Base-by-base conservation (phyloP, 2,888 invertebrate species). In the Hanleya hanleyi region DNA sequence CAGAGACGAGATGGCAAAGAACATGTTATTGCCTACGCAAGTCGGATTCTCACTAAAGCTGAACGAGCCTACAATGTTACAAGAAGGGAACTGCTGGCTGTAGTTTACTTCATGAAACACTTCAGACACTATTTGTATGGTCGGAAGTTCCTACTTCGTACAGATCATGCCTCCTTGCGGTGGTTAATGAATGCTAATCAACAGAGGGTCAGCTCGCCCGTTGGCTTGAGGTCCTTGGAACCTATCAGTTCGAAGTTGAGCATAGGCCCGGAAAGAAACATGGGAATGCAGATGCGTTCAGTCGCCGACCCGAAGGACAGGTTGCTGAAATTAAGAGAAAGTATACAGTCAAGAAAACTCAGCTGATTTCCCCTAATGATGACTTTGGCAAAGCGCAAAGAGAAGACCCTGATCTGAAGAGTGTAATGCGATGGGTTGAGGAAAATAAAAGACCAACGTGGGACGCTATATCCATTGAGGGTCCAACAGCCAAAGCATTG, bases 81-180 rank as follows among this genome's bases (percentile, higher is more conserved):
- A 9, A 64, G 68, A 9, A 67, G 66, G 37, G 80, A 81, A 49
- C 64, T 77, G 26, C 50, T 78, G n/a, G 79, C 80, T 18, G 75
- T 78, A 4, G 69, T 80, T 1, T 65, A 57, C 18, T 78, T 78
- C 67, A 64, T 83, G 5, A 76, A 75, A 38, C 71, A 81, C n/a
- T 83, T 78, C 65, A 64, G 75, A 33, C 79, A 74, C 38, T 84
- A 79, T 65, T 71, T 84, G 26, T 76, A 70, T 38, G 79, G 78
- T 9, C 38, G 69, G 49, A 4, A 71, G 9, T 80, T 82, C 71
- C 32, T 73, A 6, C 70, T 83, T 1, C 33, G 81, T 18, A 79
- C 81, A 32, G 82, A 83, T 70, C 83, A 84, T 71, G 70, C 74
- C 4, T 77, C 82, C 1, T 61, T 81, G 4, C 18, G 26, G 18